Conservation (phyloP, 1,140 invertebrate species). For the Ostrea edulis region DNA sequence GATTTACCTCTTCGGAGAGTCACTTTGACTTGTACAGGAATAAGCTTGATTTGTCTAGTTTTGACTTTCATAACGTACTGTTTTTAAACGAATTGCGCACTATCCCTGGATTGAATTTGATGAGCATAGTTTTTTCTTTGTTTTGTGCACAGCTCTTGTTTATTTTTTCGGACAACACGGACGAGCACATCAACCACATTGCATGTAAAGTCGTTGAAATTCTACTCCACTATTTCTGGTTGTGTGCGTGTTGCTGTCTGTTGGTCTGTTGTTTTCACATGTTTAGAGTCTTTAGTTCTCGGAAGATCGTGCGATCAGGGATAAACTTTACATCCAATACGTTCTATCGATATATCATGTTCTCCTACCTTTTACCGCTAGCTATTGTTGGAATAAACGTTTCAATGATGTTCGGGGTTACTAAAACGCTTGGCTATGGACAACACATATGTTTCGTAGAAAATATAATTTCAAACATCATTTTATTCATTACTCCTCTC, state of each 20-base stretch:
- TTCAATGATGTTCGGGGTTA: neutral
- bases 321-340: neutral
- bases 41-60: slow-evolving; percentile 12
- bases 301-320: neutral
- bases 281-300: slow-evolving; percentile 15
- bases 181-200: too few relatives aligned
- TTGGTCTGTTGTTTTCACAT: slow-evolving; percentile 44
- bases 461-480: neutral
- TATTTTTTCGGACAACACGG: neutral
- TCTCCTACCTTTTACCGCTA: neutral
- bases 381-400: slow-evolving; percentile 2
- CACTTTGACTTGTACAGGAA: neutral
- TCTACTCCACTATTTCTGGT: slow-evolving; percentile 42
- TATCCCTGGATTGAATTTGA: slow-evolving; percentile 33
- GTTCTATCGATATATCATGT: neutral
- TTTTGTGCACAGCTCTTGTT: slow-evolving; percentile 43
- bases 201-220: slow-evolving; percentile 23
- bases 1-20: neutral
- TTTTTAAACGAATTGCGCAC: slow-evolving; percentile 15
- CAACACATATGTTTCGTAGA: slow-evolving; percentile 9
- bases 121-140: slow-evolving; percentile 43
- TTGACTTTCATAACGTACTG: slow-evolving; percentile 43
- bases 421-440: neutral
- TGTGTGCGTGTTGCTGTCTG: slow-evolving; percentile 30
- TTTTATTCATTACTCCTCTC: neutral